A percentile compares a stretch with the other conserved stretches of the same genome.
phyloP scores from a whole-genome alignment of 2,113 vertebrate genomes.

The Canis aureus region DNA sequence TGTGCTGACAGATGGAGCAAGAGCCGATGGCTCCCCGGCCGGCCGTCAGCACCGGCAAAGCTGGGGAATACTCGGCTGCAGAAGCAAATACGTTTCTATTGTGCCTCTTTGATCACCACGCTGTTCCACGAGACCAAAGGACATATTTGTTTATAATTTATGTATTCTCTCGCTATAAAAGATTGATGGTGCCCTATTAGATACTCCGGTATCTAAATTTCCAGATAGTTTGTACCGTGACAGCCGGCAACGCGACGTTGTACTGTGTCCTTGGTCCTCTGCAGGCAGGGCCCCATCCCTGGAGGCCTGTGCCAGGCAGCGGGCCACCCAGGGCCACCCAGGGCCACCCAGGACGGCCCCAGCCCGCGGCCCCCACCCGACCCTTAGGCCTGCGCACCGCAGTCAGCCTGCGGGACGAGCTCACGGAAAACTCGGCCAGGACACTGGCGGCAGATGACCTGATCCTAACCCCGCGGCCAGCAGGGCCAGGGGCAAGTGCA shows the following conservation, averaged over 20 bases:
- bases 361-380: accelerated
- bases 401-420: background rate
- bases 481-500: background rate
- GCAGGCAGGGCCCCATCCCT: background rate
- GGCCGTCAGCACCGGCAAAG: slow-evolving; percentile 85
- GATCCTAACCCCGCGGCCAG: accelerated
- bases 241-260: slow-evolving; percentile 77
- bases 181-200: slow-evolving; percentile 88
- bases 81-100: slow-evolving; percentile 88
- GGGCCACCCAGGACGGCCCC: accelerated
- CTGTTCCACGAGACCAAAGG: slow-evolving; percentile 88
- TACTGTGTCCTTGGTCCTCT: slow-evolving; percentile 71
- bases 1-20: slow-evolving; percentile 94
- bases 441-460: accelerated
- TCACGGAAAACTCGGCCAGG: accelerated
- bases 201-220: slow-evolving; percentile 83
- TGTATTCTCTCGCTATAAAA: slow-evolving; percentile 88
- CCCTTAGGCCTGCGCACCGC: background rate
- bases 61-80: slow-evolving; percentile 83
- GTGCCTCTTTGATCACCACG: slow-evolving; percentile 89
- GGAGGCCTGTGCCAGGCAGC: background rate
- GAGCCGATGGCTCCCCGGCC: slow-evolving; percentile 89
- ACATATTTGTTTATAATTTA: slow-evolving; percentile 92
- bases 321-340: background rate
- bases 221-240: slow-evolving; percentile 86